These are phyloP conservation scores for Peromyscus attwateri DNA, from an alignment of 2,797 vertebrate species.

Conservation along the genomic window DNA sequence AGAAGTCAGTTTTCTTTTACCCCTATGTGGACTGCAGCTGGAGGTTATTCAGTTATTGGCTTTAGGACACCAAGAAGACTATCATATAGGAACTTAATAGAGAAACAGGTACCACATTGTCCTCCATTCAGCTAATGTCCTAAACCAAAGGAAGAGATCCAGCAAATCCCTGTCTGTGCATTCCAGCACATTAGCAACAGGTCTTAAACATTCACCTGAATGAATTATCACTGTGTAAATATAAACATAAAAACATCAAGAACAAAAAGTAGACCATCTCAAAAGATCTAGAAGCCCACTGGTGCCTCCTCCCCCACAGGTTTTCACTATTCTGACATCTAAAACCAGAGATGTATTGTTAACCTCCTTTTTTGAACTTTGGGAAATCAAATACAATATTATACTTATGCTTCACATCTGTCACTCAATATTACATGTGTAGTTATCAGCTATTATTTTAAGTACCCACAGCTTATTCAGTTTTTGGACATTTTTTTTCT, in stretches of 20 bases:
- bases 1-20: neutral
- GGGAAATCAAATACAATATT: neutral
- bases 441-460: neutral
- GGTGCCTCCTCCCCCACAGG: no score
- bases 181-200: neutral
- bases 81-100: neutral
- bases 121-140: neutral
- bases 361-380: neutral
- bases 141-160: neutral
- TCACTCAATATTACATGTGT: neutral
- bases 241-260: neutral
- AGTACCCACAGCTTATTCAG: neutral
- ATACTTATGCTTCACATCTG: neutral
- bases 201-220: neutral
- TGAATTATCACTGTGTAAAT: neutral
- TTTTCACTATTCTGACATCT: neutral
- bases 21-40: neutral
- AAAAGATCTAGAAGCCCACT: neutral
- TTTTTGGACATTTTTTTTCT: neutral
- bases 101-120: neutral
- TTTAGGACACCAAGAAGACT: neutral
- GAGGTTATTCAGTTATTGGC: neutral
- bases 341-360: neutral
- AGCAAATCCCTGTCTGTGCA: neutral
- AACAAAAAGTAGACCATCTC: neutral